phyloP scores from a whole-genome alignment of 2,113 vertebrate genomes.

The Rousettus leschenaultii region DNA sequence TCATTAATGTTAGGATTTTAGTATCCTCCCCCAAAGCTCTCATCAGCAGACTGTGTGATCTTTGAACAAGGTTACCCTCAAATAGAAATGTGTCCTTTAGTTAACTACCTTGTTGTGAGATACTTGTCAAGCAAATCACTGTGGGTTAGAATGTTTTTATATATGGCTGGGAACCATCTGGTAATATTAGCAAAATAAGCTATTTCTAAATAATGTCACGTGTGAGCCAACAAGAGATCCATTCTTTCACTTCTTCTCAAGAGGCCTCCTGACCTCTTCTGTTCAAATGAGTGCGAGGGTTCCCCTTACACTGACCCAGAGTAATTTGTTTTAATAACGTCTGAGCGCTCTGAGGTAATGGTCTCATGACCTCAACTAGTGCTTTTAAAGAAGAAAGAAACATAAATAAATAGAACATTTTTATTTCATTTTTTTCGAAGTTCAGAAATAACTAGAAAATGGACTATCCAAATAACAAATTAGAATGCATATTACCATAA shows the following conservation, averaged over 20 bases:
- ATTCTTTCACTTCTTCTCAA: conserved; percentile 75
- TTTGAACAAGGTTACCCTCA: neutral
- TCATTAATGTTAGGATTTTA: neutral
- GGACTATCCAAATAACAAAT: conserved; percentile 51
- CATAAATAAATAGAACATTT: conserved; percentile 36
- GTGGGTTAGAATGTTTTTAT: conserved; percentile 76
- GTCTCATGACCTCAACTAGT: conserved; percentile 63
- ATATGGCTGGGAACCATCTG: conserved; percentile 76
- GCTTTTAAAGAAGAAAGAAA: conserved; percentile 71
- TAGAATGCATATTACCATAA: neutral
- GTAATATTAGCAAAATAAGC: conserved; percentile 81
- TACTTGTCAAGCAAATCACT: conserved; percentile 73
- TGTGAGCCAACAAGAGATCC: conserved; percentile 76
- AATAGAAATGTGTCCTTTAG: neutral
- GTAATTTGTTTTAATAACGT: conserved; percentile 85
- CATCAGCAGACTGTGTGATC: neutral
- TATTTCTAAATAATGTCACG: conserved; percentile 79
- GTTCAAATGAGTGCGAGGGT: conserved; percentile 71
- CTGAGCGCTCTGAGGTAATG: conserved; percentile 82
- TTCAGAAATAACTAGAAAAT: conserved; percentile 66
- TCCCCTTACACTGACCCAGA: conserved; percentile 64
- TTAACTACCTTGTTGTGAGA: conserved; percentile 59
- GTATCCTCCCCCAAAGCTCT: neutral
- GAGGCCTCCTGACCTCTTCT: conserved; percentile 54
- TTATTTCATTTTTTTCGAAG: neutral